Evolutionary conservation across 53 echinoderm and acorn worm genomes (phyloP).

Genomic region (Holothuria leucospilota): DNA sequence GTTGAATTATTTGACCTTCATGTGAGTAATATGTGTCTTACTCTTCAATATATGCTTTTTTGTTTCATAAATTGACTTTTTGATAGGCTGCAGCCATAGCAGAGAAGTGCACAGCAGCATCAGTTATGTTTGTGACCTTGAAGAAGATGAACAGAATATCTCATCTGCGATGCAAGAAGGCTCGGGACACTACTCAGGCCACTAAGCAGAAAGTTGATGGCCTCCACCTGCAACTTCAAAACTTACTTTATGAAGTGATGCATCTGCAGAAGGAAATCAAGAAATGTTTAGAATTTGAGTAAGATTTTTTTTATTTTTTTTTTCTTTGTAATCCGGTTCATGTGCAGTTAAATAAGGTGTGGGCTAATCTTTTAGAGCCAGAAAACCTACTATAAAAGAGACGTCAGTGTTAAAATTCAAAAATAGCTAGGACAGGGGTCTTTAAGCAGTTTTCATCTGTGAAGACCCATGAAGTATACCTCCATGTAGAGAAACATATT

Average conservation of each 20-base stretch:
- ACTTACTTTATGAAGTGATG: slow-evolving; percentile 98
- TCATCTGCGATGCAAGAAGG: slow-evolving; percentile 89
- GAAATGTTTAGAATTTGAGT: slow-evolving; percentile 98
- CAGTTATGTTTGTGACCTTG: slow-evolving; percentile 83
- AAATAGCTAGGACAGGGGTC: too few relatives aligned
- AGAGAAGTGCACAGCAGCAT: slow-evolving; percentile 75
- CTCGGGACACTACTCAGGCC: slow-evolving; percentile 81
- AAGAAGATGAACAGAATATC: slow-evolving; percentile 95
- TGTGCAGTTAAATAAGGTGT: not conserved
- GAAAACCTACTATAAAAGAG: not conserved
- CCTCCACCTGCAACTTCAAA: slow-evolving; percentile 94
- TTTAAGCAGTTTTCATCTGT: too few relatives aligned
- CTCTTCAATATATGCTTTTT: too few relatives aligned
- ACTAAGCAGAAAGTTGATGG: slow-evolving; percentile 92
- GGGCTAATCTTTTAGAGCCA: too few relatives aligned
- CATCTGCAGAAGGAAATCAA: slow-evolving; percentile 97
- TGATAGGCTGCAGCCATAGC: slow-evolving; percentile 67
- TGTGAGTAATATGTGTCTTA: too few relatives aligned
- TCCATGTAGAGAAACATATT: not conserved
- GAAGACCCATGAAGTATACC: not conserved
- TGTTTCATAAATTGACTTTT: not conserved
- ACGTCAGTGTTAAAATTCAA: too few relatives aligned
- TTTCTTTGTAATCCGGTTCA: too few relatives aligned
- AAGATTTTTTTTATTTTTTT: slow-evolving; percentile 3
- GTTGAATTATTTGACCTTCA: too few relatives aligned